phyloP scores from a whole-genome alignment of 1,140 invertebrate species.

The Bilobella aurantiaca region DNA sequence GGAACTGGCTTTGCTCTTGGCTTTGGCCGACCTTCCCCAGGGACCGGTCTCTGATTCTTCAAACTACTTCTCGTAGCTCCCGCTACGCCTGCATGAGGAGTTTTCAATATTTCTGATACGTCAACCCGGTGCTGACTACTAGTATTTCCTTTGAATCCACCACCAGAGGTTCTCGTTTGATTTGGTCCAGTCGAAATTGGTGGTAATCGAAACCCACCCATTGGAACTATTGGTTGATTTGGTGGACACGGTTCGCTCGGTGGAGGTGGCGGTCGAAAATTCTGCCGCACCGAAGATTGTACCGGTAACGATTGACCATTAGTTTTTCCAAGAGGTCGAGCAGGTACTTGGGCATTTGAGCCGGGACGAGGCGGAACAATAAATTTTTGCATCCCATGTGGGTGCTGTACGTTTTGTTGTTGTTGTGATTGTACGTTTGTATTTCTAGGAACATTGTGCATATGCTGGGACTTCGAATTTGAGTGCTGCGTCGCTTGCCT shows the following conservation, averaged over 20 bases:
- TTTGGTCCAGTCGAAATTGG: background rate
- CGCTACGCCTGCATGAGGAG: slow-evolving; percentile 42
- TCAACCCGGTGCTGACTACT: background rate
- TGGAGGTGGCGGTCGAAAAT: slow-evolving; percentile 43
- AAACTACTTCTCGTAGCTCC: slow-evolving; percentile 35
- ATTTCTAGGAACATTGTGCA: background rate
- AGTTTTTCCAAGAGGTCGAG: too few species aligned
- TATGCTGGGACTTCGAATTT: background rate
- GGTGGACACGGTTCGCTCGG: slow-evolving; percentile 46
- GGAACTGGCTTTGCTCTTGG: slow-evolving; percentile 37
- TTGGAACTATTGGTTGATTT: slow-evolving; percentile 41
- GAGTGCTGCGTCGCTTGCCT: background rate
- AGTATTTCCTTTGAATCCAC: background rate
- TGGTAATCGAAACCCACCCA: slow-evolving; percentile 38
- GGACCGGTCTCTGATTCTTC: slow-evolving; percentile 14
- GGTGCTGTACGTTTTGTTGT: background rate
- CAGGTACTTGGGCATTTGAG: slow-evolving; percentile 11
- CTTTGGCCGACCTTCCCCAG: slow-evolving; percentile 23
- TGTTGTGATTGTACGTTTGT: background rate
- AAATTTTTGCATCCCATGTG: slow-evolving; percentile 16
- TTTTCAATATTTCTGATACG: slow-evolving; percentile 39
- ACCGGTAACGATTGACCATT: too few species aligned
- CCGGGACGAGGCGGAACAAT: slow-evolving; percentile 29
- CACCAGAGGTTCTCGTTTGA: background rate
- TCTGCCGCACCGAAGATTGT: slow-evolving; percentile 1